Conservation (phyloP, 2,888 invertebrate genomes). For the Cataglyphis albicans region DNA sequence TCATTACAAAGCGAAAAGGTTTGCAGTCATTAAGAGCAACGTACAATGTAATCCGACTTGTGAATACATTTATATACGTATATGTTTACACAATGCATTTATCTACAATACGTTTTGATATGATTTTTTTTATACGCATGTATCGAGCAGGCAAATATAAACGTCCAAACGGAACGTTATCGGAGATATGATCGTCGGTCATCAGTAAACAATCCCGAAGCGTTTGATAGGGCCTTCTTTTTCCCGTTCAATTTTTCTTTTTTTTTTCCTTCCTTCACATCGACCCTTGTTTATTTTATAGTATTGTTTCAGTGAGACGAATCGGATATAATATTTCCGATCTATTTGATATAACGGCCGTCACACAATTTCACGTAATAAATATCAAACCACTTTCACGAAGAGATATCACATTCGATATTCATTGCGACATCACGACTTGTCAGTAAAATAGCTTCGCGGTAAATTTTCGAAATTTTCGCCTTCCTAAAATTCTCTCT, state of each 20-base stretch:
- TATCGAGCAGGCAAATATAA: constrained; percentile 59
- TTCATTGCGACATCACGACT: not conserved
- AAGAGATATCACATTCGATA: not conserved
- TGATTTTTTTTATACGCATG: not conserved
- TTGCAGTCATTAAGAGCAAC: not conserved
- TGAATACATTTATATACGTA: not conserved
- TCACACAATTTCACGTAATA: constrained; percentile 27
- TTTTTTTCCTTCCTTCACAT: not conserved
- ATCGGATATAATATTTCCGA: constrained; percentile 39
- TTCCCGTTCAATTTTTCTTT: constrained; percentile 9
- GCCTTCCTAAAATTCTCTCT: not conserved
- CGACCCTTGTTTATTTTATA: constrained; percentile 35
- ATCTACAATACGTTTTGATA: not conserved
- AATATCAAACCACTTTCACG: constrained; percentile 1
- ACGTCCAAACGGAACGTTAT: constrained; percentile 63
- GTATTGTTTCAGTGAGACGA: constrained; percentile 54
- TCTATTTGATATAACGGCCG: constrained; percentile 1
- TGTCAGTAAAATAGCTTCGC: not conserved
- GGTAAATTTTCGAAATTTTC: not conserved
- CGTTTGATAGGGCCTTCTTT: constrained; percentile 54
- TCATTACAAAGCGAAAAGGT: not conserved
- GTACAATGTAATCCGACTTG: not conserved
- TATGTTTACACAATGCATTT: not conserved
- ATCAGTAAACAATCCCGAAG: constrained; percentile 66
- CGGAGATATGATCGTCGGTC: constrained; percentile 55